Conservation (phyloP, 2,797 vertebrate genomes). For the Podarcis siculus region DNA sequence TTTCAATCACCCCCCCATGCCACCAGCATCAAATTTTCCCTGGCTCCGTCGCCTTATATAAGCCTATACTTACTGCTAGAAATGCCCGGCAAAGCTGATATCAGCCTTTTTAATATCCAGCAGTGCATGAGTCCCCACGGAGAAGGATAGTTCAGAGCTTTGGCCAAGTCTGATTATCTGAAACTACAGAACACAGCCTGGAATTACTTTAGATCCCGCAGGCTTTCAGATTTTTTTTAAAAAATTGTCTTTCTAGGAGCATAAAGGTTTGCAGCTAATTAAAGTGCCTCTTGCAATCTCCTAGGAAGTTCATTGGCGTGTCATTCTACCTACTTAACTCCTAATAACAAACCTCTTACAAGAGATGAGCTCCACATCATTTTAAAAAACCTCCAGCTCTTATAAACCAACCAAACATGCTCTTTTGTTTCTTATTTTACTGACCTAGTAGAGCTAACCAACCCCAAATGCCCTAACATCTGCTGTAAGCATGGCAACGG, state of each 20-base stretch:
- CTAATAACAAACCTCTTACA: constrained; percentile 15
- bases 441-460: not conserved
- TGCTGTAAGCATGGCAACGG: not conserved
- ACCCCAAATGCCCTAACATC: constrained; percentile 13
- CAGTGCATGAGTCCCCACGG: constrained; percentile 14
- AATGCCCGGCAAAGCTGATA: not conserved
- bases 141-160: constrained; percentile 17
- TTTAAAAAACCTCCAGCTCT: constrained; percentile 44
- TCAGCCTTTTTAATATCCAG: constrained; percentile 21
- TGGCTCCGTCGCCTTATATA: constrained; percentile 15
- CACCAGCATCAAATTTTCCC: not conserved
- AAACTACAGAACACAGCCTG: not conserved
- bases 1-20: not conserved
- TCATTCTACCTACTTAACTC: constrained; percentile 37
- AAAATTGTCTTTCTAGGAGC: constrained; percentile 27
- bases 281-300: constrained; percentile 41
- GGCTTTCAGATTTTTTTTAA: constrained; percentile 26
- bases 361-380: constrained; percentile 26
- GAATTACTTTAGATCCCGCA: constrained; percentile 50
- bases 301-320: constrained; percentile 31
- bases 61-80: constrained; percentile 11
- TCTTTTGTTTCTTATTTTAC: constrained; percentile 26
- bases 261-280: constrained; percentile 56
- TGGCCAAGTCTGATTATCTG: constrained; percentile 29
- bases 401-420: not conserved